Evolutionary conservation across 1,140 invertebrate species (phyloP), one percentile per base, ranked within the genome.

Genomic region (Caenorhabditis brenneri): DNA sequence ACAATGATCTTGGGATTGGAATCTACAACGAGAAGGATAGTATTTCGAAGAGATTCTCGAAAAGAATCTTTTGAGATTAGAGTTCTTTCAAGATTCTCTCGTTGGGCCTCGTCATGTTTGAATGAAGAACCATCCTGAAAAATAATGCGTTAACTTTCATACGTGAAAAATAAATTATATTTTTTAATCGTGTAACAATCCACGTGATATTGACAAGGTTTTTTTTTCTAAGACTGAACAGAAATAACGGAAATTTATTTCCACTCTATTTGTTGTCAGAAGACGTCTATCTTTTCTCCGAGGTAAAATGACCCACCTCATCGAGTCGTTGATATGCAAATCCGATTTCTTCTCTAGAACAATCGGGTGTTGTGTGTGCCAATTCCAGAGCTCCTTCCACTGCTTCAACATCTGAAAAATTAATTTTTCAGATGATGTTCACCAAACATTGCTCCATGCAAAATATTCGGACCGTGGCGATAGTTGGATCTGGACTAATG

Each of bases 401-500:
- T 9, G 36, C 36, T 27, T 74, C 65, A 39, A 12, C 6, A 74
- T 74, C 65, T 74, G 22, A 12, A 74, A 74, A 74, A 42, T 22
- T n/a, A 0, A 5, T 10, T 19, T 74, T 74, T 74, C 60, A 74
- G 65, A 74, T 74, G 65, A 74, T 74, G 65, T 74, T 74, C 65
- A 74, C 65, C 24, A 42, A 19, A 42, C 42, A 39, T 3, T 74
- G 65, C 16, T 33, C 65, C 65, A 74, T 74, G 22, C 65, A 74
- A 42, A 65, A 74, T 22, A 86, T 88, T 16, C 84, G 88, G 53
- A 87, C 88, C 60, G 88, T 88, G 16, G 69, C 86, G 6, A 81
- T 88, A 9, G 79, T 88, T 48, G 87, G 87, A 22, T 87, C 86
- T 16, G 87, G 87, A 12, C 79, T 87, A 12, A 88, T 88, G 87